Base-by-base conservation (phyloP, 2,888 invertebrate species). In the Drosophila borborema region DNA sequence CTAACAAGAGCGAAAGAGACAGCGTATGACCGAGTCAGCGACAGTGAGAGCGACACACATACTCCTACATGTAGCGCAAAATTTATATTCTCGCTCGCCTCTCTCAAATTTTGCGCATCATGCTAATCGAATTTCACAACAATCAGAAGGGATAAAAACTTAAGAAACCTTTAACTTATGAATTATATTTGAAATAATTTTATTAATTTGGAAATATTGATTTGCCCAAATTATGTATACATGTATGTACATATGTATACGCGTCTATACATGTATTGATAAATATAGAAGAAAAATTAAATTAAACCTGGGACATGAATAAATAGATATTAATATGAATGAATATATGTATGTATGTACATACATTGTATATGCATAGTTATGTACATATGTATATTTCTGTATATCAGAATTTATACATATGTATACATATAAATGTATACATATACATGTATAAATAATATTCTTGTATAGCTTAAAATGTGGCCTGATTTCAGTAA, bases 51-150 rank as follows among this genome's bases (percentile, higher is more conserved):
- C 41, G 14, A 7, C 54, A 62, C 53, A 48, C 12, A 41, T 34
- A 65, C 51, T 73, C 48, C 55, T 48, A 78, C 74, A 77, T 77
- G 68, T 68, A 63, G 38, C 28, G 41, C 18, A 41, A 48, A 36
- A 36, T 6, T 45, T 31, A 16, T 28, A 36, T 23, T 56, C 48
- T 63, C 46, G 6, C n/a, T 43, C 3, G 38, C 18, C 58, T 64
- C 49, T 72, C 46, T 72, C 34, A 23, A 51, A 58, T 72, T 56
- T 48, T 66, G 70, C 65, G 63, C 48, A 79, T 79, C 68, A 69
- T 77, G 45, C 56, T 72, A 69, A 79, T 75, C 72, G 77, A 81
- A 82, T 84, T 82, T 84, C 82, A 82, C 81, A 77, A 70, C 81
- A 77, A 70, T 53, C 16, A 51, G 20, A 2, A 20, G 20, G 36